Base-by-base conservation (phyloP, 1,140 invertebrate genomes). In the Notospermus geniculatus region DNA sequence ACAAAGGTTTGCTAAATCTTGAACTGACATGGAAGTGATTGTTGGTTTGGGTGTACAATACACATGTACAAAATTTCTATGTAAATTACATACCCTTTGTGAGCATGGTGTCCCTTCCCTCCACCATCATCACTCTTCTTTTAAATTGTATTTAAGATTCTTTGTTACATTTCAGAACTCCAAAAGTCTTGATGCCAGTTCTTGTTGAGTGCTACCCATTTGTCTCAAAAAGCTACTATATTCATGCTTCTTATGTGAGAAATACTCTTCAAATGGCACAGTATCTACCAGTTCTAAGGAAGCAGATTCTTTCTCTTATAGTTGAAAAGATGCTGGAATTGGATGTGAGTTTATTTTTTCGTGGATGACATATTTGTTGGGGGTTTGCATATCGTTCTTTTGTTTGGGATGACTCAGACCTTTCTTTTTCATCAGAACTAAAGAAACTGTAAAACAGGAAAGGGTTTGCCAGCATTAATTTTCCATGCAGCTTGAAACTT, bases 311-410 rank as follows among this genome's bases (percentile, higher is more conserved):
- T 15, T 80, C 84, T 64, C 77, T 90, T 63, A 84, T 90, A 58
- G 83, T 90, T 70, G 85, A 87, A 58, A 89, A 86, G 86, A 75
- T 91, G 67, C 77, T 88, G 29, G 75, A 85, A 57, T 78, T 91
- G 63, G 90, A 91, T 82, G 86, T 89, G 70, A 76, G 79, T 76
- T 7, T n/a, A n/a, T n/a, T n/a, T n/a, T n/a, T n/a, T n/a, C n/a
- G n/a, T n/a, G n/a, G n/a, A n/a, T n/a, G n/a, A n/a, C n/a, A n/a
- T n/a, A n/a, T n/a, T n/a, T n/a, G n/a, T 2, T 46, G 23, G 9
- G n/a, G 36, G 17, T 27, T 45, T 45, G 5, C 1, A 9, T 27
- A n/a, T 1, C 27, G 2, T 4, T n/a, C 28, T 17, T 4, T n/a
- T n/a, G n/a, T n/a, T n/a, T n/a, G n/a, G n/a, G n/a, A n/a, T n/a